Base-by-base conservation (phyloP, 2,888 invertebrate species). In the Fragum sueziense region DNA sequence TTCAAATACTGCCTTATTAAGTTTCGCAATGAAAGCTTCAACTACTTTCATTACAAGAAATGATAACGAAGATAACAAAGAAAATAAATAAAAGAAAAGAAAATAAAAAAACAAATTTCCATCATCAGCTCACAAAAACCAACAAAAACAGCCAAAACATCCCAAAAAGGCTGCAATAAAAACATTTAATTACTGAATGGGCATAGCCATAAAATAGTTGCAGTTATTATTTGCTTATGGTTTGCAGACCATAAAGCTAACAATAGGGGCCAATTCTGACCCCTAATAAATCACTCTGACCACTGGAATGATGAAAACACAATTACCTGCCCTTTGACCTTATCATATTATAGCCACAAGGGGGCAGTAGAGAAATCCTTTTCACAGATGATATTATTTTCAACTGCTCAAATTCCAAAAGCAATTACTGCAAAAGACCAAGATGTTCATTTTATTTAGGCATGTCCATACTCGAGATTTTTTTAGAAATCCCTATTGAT, bases 191-290 rank as follows among this genome's bases (percentile, higher is more conserved):
- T 41, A 65, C 65, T 37, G 65, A 41, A 65, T 65, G 29, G 65
- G n/a, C 4, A 27, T 27, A 1, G 37, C 65, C 37, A 65, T 65
- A 37, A 65, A 65, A 65, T 41, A 41, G 25, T 65, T 65, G 41
- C 65, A 22, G 65, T 65, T 65, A 65, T 65, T 65, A 41, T 65
- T 65, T 65, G 65, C 65, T 65, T 65, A 72, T 62, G 37, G 71
- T 61, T 51, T 57, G 59, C 62, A 70, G 29, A 31, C 61, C 78
- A 76, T 78, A 78, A 82, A 76, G 70, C 52, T 68, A 78, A 82
- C 82, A 82, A 82, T 78, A 82, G 82, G 75, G 81, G 78, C 67
- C 70, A 78, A 51, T 27, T 37, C 76, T 75, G 75, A 79, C 82
- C 78, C 73, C 78, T 75, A 76, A 78, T 82, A 82, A 79, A 82